A percentile compares a stretch with the other conserved stretches of the same genome.
Evolutionary conservation across 2,888 invertebrate genomes (phyloP).

Genomic region (Busseola fusca): DNA sequence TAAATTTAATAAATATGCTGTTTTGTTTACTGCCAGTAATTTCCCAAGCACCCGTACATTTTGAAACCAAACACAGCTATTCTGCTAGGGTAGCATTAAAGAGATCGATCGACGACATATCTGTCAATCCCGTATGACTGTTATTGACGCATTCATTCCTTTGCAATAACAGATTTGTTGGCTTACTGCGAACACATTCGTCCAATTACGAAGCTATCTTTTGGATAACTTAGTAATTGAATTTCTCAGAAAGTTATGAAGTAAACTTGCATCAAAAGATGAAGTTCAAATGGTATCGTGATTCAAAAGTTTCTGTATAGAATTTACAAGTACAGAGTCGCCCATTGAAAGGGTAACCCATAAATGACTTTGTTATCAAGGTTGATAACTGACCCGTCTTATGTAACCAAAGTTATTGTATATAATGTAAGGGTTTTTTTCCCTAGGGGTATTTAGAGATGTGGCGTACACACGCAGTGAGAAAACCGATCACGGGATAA

Average conservation of each 20-base stretch:
- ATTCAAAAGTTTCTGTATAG: constrained; percentile 47
- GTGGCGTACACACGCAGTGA: background rate
- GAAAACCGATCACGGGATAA: background rate
- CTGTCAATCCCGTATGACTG: background rate
- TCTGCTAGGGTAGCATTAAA: background rate
- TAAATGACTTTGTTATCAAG: constrained; percentile 35
- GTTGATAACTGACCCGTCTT: constrained; percentile 35
- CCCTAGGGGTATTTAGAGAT: background rate
- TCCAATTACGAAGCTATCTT: too few species aligned
- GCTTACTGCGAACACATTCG: constrained; percentile 4
- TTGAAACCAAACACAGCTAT: background rate
- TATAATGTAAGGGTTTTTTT: constrained; percentile 1
- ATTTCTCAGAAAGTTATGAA: constrained; percentile 45
- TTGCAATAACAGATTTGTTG: constrained; percentile 1
- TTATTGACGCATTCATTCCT: constrained; percentile 10
- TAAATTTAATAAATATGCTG: background rate
- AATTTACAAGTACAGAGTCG: constrained; percentile 42
- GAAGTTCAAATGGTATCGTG: constrained; percentile 43
- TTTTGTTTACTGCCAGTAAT: background rate
- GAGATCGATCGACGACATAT: background rate
- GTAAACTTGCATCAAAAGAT: constrained; percentile 51
- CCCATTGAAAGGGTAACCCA: constrained; percentile 33
- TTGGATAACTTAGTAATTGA: constrained; percentile 34
- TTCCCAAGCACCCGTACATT: background rate
- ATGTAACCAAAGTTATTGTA: constrained; percentile 22